Conservation (phyloP, 2,888 invertebrate species). For the Oscheius onirici region DNA sequence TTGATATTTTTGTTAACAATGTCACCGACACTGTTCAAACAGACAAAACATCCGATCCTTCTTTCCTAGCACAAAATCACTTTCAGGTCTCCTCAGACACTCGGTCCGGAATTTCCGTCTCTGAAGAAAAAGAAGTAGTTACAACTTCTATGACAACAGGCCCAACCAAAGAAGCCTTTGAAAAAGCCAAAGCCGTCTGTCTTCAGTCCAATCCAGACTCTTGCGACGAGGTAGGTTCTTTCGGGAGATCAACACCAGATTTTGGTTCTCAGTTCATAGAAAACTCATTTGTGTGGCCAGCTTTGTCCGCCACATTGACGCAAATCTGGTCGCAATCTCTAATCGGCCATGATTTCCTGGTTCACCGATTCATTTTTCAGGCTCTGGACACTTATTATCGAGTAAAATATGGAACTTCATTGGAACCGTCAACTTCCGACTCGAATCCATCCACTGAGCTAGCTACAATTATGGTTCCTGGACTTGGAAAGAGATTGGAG, state of each 20-base stretch:
- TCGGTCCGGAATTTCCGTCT: background rate
- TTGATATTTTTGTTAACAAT: too few relatives aligned
- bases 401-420: conserved; percentile 43
- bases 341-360: too few relatives aligned
- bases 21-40: too few relatives aligned
- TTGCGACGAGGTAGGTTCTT: conserved; percentile 37
- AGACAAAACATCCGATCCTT: too few relatives aligned
- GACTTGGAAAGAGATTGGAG: conserved; percentile 36
- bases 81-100: conserved; percentile 27
- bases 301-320: background rate
- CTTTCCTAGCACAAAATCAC: too few relatives aligned
- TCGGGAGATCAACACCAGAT: background rate
- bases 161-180: conserved; percentile 36
- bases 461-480: conserved; percentile 27
- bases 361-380: conserved; percentile 3
- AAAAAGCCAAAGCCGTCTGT: conserved; percentile 42
- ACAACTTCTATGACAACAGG: background rate
- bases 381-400: conserved; percentile 51
- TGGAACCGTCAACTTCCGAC: conserved; percentile 27
- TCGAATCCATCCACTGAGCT: conserved; percentile 14
- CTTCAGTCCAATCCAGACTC: conserved; percentile 40
- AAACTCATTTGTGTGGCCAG: background rate
- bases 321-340: background rate
- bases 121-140: background rate
- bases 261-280: background rate